Conservation (phyloP, 2,888 invertebrate genomes). For the Drosophila suboccidentalis region DNA sequence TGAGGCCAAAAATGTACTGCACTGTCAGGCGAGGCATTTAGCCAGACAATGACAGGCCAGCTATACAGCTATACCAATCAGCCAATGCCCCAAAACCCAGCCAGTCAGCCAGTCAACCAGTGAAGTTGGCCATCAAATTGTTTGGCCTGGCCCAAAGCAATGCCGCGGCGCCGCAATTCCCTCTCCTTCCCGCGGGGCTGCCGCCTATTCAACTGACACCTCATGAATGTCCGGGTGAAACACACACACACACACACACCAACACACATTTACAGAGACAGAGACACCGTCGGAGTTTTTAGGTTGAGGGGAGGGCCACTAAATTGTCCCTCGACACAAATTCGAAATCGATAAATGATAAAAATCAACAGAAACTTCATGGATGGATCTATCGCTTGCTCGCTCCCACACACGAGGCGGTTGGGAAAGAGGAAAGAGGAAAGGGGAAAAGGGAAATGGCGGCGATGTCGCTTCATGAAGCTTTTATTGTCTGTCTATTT, state of each 20-base stretch:
- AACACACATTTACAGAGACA: slow-evolving; percentile 11
- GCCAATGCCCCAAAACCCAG: slow-evolving; percentile 47
- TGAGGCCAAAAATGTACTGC: slow-evolving; percentile 72
- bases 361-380: slow-evolving; percentile 84
- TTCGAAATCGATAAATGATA: slow-evolving; percentile 85
- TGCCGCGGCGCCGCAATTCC: slow-evolving; percentile 24
- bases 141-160: slow-evolving; percentile 45
- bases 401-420: slow-evolving; percentile 39
- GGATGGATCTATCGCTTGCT: slow-evolving; percentile 65
- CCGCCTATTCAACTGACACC: slow-evolving; percentile 68
- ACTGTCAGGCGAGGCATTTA: slow-evolving; percentile 69
- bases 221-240: slow-evolving; percentile 71
- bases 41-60: slow-evolving; percentile 74
- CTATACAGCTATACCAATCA: slow-evolving; percentile 43
- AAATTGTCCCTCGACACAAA: slow-evolving; percentile 83
- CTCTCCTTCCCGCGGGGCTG: neutral
- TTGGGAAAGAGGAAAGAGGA: slow-evolving; percentile 38
- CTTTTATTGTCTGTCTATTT: slow-evolving; percentile 83
- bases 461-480: slow-evolving; percentile 79
- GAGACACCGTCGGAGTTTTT: slow-evolving; percentile 16
- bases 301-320: slow-evolving; percentile 53
- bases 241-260: slow-evolving; percentile 11
- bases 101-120: slow-evolving; percentile 52
- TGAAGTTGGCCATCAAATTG: slow-evolving; percentile 71
- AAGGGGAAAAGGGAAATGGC: slow-evolving; percentile 53